phyloP scores from a whole-genome alignment of 2,888 invertebrate genomes.

The Aleiodes testaceus region DNA sequence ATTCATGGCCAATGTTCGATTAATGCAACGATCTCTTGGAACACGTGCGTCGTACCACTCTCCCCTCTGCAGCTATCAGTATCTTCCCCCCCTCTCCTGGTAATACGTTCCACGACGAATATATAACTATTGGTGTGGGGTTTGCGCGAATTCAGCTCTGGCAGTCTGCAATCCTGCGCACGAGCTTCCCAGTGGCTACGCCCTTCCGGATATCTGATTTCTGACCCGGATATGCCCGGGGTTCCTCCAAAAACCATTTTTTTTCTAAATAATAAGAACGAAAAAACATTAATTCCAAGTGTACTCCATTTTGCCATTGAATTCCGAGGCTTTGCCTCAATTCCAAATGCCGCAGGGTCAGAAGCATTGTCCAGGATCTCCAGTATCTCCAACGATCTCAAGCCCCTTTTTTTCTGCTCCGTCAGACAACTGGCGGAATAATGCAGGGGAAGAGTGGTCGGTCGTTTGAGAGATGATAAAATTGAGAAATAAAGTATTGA shows the following conservation, averaged over 20 bases:
- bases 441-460: not conserved
- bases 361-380: not conserved
- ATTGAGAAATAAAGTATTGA: not conserved
- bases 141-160: constrained; percentile 19
- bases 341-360: not conserved
- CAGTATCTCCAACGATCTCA: not conserved
- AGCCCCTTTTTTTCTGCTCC: not conserved
- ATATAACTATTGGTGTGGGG: constrained; percentile 1
- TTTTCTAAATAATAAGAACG: not conserved
- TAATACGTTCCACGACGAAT: constrained; percentile 26
- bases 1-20: constrained; percentile 47
- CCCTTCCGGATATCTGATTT: constrained; percentile 40
- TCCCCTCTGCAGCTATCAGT: constrained; percentile 21
- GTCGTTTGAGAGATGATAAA: constrained; percentile 6
- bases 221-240: constrained; percentile 21
- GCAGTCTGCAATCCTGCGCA: constrained; percentile 42
- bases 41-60: constrained; percentile 49
- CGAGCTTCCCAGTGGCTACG: constrained; percentile 37
- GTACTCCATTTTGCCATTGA: constrained; percentile 1
- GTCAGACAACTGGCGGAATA: not conserved
- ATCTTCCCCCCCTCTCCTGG: not conserved
- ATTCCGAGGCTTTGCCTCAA: not conserved
- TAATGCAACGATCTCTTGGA: constrained; percentile 49
- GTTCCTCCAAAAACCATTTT: not conserved
- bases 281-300: constrained; percentile 21